phyloP scores from a whole-genome alignment of 2,113 vertebrate species.

The Clarias magur region DNA sequence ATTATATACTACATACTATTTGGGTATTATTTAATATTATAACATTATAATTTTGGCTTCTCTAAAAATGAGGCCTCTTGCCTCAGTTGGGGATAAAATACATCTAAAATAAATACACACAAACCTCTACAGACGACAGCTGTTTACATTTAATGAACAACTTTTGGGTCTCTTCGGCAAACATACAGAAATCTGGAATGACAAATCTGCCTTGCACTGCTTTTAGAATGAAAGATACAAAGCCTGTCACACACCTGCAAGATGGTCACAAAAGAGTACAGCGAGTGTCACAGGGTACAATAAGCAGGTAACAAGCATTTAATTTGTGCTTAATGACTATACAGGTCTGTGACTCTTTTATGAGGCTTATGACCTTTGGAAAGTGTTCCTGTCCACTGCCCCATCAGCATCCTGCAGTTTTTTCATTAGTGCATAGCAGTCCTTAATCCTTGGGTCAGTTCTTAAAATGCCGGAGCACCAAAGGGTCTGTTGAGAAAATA shows the following conservation, averaged over 20 bases:
- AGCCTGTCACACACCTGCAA: conserved; percentile 66
- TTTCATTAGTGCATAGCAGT: conserved; percentile 66
- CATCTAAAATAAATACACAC: background rate
- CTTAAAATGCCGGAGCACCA: conserved; percentile 67
- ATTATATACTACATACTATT: too few relatives aligned
- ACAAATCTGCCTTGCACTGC: conserved; percentile 70
- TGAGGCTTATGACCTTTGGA: conserved; percentile 62
- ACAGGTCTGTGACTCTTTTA: background rate
- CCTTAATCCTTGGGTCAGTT: conserved; percentile 68
- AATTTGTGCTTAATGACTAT: background rate
- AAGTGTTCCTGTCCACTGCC: conserved; percentile 63
- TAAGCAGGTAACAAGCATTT: background rate
- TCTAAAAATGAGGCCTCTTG: background rate
- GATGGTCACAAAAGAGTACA: conserved; percentile 1
- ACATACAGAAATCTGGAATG: conserved; percentile 69
- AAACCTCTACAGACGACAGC: conserved; percentile 64
- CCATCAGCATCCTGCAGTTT: conserved; percentile 67
- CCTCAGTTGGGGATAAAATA: background rate
- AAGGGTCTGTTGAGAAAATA: conserved; percentile 55
- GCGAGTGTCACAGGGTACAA: background rate
- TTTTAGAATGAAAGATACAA: conserved; percentile 69
- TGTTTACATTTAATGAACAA: conserved; percentile 70
- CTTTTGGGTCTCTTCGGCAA: conserved; percentile 69
- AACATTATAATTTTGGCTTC: background rate
- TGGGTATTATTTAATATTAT: too few relatives aligned